Evolutionary conservation across 2,113 vertebrate species (phyloP), one percentile per base, ranked within the genome.

Genomic region (Jaculus jaculus): DNA sequence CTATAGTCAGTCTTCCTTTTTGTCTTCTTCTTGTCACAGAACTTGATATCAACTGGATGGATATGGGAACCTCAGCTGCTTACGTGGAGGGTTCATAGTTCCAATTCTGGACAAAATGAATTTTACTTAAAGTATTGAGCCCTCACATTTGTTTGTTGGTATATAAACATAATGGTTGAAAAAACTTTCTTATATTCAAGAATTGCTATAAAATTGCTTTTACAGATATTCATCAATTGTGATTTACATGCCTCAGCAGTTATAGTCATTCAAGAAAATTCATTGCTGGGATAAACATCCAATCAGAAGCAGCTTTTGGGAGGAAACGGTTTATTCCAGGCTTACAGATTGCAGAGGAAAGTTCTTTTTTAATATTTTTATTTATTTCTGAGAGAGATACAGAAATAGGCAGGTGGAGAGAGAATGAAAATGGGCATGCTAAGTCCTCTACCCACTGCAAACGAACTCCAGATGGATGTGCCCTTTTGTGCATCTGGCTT

Each of bases 91-190:
- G 12, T 75, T 90, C 60, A 54, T 63, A 39, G 18, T 92, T 95
- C 63, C 11, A 85, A 34, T 32, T 89, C 23, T 84, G 47, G 66
- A 39, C 32, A 84, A 72, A 84, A 26, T 69, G 81, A 93, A 85
- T 66, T 42, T 81, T 37, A 69, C 78, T 8, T 9, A 60, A 89
- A 84, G 82, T 63, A 92, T 47, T 87, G 78, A 92, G 32, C 37
- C 24, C 51, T 60, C 26, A 83, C 87, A 34, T 26, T 81, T 47
- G 51, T 20, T 21, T 90, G 5, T 85, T 92, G 32, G 60, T 37
- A 74, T 60, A 32, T 68, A 91, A 66, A 89, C 78, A 21, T 89
- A 88, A 86, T 42, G 63, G n/a, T 47, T 84, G 54, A 84, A 93
- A 89, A 71, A 51, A 28, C 21, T 28, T 66, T 69, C 32, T 61